Conservation (phyloP, 2,113 vertebrate species). For the Miniopterus natalensis region DNA sequence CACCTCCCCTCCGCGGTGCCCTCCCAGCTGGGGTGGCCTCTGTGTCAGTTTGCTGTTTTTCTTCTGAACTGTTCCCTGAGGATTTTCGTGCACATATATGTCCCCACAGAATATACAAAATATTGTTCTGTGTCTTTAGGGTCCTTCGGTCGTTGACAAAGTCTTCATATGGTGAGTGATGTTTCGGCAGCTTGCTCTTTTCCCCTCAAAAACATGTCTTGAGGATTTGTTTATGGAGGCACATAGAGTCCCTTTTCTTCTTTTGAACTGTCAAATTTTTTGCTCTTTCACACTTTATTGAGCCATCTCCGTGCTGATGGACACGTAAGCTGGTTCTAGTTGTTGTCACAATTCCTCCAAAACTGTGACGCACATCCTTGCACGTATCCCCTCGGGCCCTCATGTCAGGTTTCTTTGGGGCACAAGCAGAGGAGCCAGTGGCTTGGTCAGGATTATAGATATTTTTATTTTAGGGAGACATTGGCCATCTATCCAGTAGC, state of each 20-base stretch:
- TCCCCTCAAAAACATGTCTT: background rate
- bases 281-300: background rate
- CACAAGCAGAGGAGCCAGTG: fast-evolving
- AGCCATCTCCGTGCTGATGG: background rate
- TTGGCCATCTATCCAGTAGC: background rate
- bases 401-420: background rate
- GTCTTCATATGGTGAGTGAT: background rate
- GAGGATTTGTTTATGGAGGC: background rate
- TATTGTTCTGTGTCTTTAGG: background rate
- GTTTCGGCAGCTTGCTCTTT: background rate
- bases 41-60: background rate
- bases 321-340: background rate
- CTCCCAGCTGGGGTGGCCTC: fast-evolving
- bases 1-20: fast-evolving
- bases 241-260: fast-evolving
- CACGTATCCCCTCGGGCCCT: too few relatives aligned
- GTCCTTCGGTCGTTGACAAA: background rate
- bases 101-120: background rate
- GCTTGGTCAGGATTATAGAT: background rate
- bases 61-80: background rate
- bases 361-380: background rate
- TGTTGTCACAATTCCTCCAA: too few relatives aligned
- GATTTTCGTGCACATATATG: background rate
- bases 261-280: fast-evolving
- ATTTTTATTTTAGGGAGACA: background rate